Conservation (phyloP, 2,797 vertebrate genomes). For the Nyctibius grandis region DNA sequence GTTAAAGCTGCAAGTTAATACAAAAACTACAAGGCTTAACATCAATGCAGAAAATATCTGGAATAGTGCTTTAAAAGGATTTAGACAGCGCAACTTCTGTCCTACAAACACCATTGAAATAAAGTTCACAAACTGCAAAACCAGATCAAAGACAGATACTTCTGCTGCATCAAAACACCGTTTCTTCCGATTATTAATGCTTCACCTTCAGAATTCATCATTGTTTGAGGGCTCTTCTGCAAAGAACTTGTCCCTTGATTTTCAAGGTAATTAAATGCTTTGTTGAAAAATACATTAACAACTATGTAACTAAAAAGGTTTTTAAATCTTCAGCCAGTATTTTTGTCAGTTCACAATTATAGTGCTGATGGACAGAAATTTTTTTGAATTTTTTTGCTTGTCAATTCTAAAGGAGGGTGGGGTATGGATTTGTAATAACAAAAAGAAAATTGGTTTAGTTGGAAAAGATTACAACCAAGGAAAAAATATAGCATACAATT, state of each 20-base stretch:
- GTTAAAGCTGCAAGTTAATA: slow-evolving; percentile 72
- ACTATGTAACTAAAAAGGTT: neutral
- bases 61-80: slow-evolving; percentile 80
- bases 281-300: neutral
- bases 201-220: slow-evolving; percentile 81
- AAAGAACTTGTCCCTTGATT: slow-evolving; percentile 87
- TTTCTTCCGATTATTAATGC: slow-evolving; percentile 84
- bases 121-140: slow-evolving; percentile 67
- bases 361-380: neutral
- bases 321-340: neutral
- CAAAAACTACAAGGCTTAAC: slow-evolving; percentile 65
- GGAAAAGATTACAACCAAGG: neutral
- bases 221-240: slow-evolving; percentile 86
- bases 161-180: slow-evolving; percentile 58
- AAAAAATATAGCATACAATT: neutral
- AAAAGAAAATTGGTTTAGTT: neutral
- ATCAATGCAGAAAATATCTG: slow-evolving; percentile 75
- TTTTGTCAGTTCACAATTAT: neutral
- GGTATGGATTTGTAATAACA: neutral
- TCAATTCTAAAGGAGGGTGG: neutral
- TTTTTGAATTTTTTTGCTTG: neutral
- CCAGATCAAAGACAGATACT: neutral
- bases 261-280: slow-evolving; percentile 78
- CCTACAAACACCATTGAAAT: slow-evolving; percentile 80
- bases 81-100: slow-evolving; percentile 80